phyloP scores from a whole-genome alignment of 2,888 invertebrate species.

The Hipparchia semele region DNA sequence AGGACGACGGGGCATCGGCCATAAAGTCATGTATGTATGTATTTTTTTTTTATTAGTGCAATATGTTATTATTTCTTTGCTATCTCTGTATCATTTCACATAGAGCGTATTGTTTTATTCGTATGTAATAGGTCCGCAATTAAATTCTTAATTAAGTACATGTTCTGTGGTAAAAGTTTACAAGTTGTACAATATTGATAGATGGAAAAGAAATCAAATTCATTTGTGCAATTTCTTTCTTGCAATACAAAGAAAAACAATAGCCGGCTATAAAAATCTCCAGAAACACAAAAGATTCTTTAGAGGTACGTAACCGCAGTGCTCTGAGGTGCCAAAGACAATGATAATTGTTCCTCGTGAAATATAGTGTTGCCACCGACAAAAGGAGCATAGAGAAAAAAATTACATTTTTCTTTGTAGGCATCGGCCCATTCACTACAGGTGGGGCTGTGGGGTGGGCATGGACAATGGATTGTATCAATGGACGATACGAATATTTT shows the following conservation, averaged over 20 bases:
- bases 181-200: background rate
- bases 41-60: no score
- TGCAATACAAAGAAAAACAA: conserved; percentile 35
- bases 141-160: no score
- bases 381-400: conserved; percentile 72
- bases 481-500: conserved; percentile 65
- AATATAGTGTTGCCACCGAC: conserved; percentile 81
- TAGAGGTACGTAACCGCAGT: conserved; percentile 60
- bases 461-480: conserved; percentile 73
- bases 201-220: conserved; percentile 8
- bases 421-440: conserved; percentile 74
- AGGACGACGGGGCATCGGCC: no score
- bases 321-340: conserved; percentile 79
- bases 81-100: no score
- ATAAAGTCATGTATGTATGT: no score
- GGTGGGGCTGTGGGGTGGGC: conserved; percentile 72
- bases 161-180: background rate
- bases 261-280: conserved; percentile 46
- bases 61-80: no score
- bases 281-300: conserved; percentile 53
- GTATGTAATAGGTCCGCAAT: no score
- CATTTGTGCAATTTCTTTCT: conserved; percentile 37
- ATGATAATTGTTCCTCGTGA: conserved; percentile 82
- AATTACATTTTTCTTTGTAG: conserved; percentile 78
- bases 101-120: no score